These are phyloP conservation scores for Apoda limacodes DNA, from an alignment of 2,888 invertebrate species.

Conservation along the genomic window DNA sequence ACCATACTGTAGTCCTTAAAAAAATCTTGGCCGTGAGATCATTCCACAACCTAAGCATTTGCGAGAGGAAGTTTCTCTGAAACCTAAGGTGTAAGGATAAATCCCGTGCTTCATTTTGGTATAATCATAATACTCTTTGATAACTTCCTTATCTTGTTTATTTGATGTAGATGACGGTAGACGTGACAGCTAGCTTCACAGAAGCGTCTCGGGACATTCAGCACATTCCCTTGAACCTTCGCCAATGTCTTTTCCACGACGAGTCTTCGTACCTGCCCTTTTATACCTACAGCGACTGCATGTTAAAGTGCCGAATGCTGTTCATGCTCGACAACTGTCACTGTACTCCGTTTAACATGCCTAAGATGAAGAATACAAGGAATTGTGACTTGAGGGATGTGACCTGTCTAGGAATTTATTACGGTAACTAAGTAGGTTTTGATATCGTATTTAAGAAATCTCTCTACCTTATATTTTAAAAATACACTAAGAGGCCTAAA, in stretches of 20 bases:
- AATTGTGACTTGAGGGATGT: conserved; percentile 65
- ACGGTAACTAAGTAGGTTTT: conserved; percentile 39
- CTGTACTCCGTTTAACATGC: conserved; percentile 71
- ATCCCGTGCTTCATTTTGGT: too few species aligned
- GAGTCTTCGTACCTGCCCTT: conserved; percentile 56
- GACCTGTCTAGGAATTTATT: conserved; percentile 51
- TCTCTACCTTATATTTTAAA: too few species aligned
- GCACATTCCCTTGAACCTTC: conserved; percentile 42
- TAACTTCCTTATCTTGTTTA: background rate
- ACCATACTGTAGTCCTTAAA: too few species aligned
- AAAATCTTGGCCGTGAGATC: too few species aligned
- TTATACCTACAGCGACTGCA: conserved; percentile 71
- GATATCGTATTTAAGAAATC: too few species aligned
- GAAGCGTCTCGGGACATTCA: conserved; percentile 57
- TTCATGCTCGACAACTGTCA: conserved; percentile 63
- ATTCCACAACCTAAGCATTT: too few species aligned
- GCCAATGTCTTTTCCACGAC: conserved; percentile 70
- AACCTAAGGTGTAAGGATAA: too few species aligned
- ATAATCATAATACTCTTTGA: too few species aligned
- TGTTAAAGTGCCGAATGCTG: conserved; percentile 65
- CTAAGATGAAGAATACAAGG: conserved; percentile 37
- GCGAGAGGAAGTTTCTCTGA: too few species aligned
- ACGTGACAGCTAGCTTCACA: conserved; percentile 51
- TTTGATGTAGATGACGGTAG: conserved; percentile 42
- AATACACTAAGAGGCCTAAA: too few species aligned